Conservation (phyloP, 1,140 invertebrate species). For the Pogonus chalceus region DNA sequence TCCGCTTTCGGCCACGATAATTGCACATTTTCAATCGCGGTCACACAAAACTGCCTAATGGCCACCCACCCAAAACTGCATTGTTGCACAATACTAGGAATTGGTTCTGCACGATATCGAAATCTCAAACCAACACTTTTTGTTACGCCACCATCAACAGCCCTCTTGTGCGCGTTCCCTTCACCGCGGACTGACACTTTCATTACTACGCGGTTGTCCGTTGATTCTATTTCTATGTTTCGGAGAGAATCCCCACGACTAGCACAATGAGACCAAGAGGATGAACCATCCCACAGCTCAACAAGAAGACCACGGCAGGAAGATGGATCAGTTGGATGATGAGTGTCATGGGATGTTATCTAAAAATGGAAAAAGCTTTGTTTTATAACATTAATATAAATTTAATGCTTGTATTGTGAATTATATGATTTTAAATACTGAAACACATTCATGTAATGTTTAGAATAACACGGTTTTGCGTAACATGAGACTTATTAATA, state of each 20-base stretch:
- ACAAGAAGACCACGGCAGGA: constrained; percentile 45
- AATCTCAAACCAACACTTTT: constrained; percentile 31
- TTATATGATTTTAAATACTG: no score
- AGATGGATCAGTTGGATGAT: no score
- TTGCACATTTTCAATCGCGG: constrained; percentile 43
- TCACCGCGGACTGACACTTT: constrained; percentile 20
- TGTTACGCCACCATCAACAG: constrained; percentile 31
- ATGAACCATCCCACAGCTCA: constrained; percentile 41
- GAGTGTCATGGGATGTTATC: no score
- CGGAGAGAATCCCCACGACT: constrained; percentile 40
- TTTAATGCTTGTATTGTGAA: no score
- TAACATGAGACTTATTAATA: no score
- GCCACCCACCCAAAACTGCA: constrained; percentile 55
- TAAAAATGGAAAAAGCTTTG: no score
- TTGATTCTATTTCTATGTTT: constrained; percentile 45
- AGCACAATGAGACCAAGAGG: constrained; percentile 45
- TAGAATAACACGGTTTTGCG: no score
- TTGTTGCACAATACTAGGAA: constrained; percentile 42
- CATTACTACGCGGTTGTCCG: constrained; percentile 41
- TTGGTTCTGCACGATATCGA: constrained; percentile 38
- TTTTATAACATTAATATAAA: no score
- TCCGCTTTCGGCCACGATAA: constrained; percentile 54
- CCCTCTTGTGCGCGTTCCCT: constrained; percentile 8
- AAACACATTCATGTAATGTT: no score
- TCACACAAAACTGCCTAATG: constrained; percentile 48